Conservation (phyloP, 1,140 invertebrate genomes). For the Oryctes rhinoceros region DNA sequence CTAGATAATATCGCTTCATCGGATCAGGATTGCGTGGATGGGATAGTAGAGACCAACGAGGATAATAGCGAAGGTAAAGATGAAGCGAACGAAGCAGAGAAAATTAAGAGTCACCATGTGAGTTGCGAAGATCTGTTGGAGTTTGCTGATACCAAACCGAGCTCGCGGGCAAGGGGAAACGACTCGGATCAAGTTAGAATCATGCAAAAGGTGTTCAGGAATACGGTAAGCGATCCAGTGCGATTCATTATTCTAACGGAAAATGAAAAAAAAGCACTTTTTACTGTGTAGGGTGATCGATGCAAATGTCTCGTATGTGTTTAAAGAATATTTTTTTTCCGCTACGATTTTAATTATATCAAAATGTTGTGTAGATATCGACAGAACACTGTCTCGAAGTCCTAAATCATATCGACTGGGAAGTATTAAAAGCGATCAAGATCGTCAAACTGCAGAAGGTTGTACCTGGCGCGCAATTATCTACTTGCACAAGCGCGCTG, state of each 20-base stretch:
- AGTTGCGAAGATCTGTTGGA: slow-evolving; percentile 92
- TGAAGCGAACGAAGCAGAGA: slow-evolving; percentile 47
- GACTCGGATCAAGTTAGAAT: slow-evolving; percentile 91
- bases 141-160: slow-evolving; percentile 86
- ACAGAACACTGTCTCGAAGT: slow-evolving; percentile 82
- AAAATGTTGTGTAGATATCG: slow-evolving; percentile 48
- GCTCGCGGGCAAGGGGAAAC: slow-evolving; percentile 80
- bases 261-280: not conserved
- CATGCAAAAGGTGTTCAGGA: slow-evolving; percentile 88
- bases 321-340: not conserved
- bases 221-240: slow-evolving; percentile 69
- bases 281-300: not conserved
- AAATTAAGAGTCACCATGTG: slow-evolving; percentile 73
- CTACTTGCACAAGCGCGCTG: slow-evolving; percentile 55
- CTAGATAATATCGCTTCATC: slow-evolving; percentile 63
- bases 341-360: too few species aligned
- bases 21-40: slow-evolving; percentile 55
- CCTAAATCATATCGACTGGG: slow-evolving; percentile 86
- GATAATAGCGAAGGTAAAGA: slow-evolving; percentile 43
- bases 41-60: slow-evolving; percentile 8
- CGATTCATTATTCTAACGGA: not conserved
- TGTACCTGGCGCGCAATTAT: slow-evolving; percentile 61
- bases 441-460: slow-evolving; percentile 77
- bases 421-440: slow-evolving; percentile 90
- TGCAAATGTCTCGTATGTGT: too few species aligned